Percentiles rank a stretch among this genome's conserved stretches.
These are phyloP conservation scores for Phrixothrix hirtus DNA, from an alignment of 2,888 invertebrate genomes.

Conservation along the genomic window DNA sequence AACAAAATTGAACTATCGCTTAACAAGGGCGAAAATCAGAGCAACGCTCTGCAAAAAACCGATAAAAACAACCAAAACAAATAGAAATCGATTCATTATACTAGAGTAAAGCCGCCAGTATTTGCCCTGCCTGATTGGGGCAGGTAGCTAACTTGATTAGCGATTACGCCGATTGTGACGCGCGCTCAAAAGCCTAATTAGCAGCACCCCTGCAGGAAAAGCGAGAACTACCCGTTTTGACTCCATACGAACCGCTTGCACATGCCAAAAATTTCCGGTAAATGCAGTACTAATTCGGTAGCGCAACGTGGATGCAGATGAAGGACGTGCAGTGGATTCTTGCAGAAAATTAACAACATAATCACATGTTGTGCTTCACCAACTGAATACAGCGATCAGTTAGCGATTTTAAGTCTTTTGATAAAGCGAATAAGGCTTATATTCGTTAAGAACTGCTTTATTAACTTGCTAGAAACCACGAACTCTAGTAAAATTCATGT, in stretches of 20 bases:
- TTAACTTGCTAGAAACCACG: conserved; percentile 44
- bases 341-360: conserved; percentile 38
- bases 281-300: background rate
- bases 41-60: conserved; percentile 24
- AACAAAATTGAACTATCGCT: conserved; percentile 13
- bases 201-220: conserved; percentile 46
- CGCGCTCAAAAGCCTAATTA: conserved; percentile 57
- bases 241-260: conserved; percentile 23
- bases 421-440: conserved; percentile 34
- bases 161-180: conserved; percentile 58
- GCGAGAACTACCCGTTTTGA: conserved; percentile 36
- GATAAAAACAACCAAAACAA: conserved; percentile 47
- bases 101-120: conserved; percentile 46
- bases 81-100: conserved; percentile 57
- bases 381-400: conserved; percentile 45
- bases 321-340: conserved; percentile 23
- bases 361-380: conserved; percentile 52
- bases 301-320: conserved; percentile 18
- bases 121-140: conserved; percentile 53
- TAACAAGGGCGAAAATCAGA: conserved; percentile 26
- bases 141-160: conserved; percentile 58
- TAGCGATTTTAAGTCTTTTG: conserved; percentile 37
- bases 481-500: conserved; percentile 44
- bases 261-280: conserved; percentile 12
- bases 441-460: conserved; percentile 38